Evolutionary conservation across 1,140 invertebrate species (phyloP).

Genomic region (Drosophila nasuta): DNA sequence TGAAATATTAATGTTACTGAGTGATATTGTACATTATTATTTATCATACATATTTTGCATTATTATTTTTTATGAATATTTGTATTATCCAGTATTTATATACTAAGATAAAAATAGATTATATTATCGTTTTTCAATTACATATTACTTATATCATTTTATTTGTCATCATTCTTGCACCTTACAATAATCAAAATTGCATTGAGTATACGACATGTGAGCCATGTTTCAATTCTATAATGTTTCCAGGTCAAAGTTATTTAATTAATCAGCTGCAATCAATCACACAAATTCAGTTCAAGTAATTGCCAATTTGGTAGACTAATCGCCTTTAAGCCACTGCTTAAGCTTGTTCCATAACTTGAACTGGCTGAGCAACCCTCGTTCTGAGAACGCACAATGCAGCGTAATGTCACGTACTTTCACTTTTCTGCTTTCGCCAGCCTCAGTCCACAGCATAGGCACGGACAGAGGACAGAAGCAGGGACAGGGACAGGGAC

Average conservation of each 20-base stretch:
- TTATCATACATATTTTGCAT: no score
- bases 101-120: no score
- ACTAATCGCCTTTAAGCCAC: no score
- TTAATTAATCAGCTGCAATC: no score
- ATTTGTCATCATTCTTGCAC: no score
- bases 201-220: neutral
- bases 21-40: no score
- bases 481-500: neutral
- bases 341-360: neutral
- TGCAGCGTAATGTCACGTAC: constrained; percentile 75
- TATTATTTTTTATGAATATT: no score
- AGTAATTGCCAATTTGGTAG: neutral
- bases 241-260: neutral
- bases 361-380: constrained; percentile 28
- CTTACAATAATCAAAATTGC: no score
- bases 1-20: no score
- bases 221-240: neutral
- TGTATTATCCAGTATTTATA: no score
- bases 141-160: no score
- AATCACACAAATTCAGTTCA: neutral
- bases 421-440: constrained; percentile 71
- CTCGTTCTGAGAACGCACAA: constrained; percentile 48
- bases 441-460: neutral
- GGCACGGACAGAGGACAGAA: neutral
- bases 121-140: no score